These are phyloP conservation scores for Stenotaenia linearis DNA, from an alignment of 2,888 invertebrate genomes.

Conservation along the genomic window DNA sequence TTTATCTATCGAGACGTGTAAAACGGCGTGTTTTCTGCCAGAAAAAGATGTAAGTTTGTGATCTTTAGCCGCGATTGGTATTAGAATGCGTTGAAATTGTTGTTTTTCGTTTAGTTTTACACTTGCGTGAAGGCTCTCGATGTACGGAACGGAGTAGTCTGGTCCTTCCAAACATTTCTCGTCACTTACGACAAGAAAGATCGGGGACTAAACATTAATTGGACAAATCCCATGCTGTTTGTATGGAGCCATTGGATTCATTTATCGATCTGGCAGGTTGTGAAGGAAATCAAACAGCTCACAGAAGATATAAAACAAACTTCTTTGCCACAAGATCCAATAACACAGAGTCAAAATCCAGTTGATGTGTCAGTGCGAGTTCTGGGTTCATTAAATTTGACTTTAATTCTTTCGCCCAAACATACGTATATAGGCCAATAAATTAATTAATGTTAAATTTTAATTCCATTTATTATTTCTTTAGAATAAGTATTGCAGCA, in stretches of 20 bases:
- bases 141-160: conserved; percentile 42
- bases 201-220: conserved; percentile 42
- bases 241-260: conserved; percentile 44
- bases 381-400: neutral
- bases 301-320: conserved; percentile 38
- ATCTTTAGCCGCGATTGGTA: too few relatives aligned
- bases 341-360: neutral
- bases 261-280: neutral
- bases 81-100: too few relatives aligned
- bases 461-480: neutral
- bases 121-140: conserved; percentile 53
- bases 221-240: conserved; percentile 60
- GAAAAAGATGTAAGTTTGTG: conserved; percentile 49
- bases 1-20: conserved; percentile 60
- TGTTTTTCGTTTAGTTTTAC: conserved; percentile 41
- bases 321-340: neutral
- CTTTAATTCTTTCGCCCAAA: neutral
- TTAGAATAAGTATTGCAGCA: neutral
- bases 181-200: neutral
- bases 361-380: neutral
- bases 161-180: neutral
- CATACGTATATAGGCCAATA: neutral
- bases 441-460: neutral
- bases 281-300: neutral
- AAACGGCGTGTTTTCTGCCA: conserved; percentile 57